Evolutionary conservation across 2,797 vertebrate genomes (phyloP), one percentile per base, ranked within the genome.

Genomic region (Catostomus latipinnis): DNA sequence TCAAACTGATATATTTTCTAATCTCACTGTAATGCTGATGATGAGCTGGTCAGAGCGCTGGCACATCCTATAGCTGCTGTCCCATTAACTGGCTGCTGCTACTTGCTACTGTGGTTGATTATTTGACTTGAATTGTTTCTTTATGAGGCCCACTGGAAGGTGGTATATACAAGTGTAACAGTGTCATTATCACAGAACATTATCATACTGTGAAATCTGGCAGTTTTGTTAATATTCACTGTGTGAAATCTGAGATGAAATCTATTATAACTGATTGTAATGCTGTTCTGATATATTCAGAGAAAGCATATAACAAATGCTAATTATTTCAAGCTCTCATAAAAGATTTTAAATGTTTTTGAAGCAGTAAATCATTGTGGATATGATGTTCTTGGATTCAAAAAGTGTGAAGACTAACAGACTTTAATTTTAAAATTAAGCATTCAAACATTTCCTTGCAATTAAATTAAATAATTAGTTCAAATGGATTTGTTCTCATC

Each of bases 1-100:
- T 82, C 84, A 83, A 22, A 65, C 57, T 60, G 78, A 34, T 83
- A 78, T 72, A 81, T 80, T 81, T 34, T 70, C 58, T 81, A 71
- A 81, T 78, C 74, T 81, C 10, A 49, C 14, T 61, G 60, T 54
- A 71, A 43, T 65, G 50, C 6, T 9, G 68, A 8, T 63, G 68
- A 76, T 52, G 34, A 77, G 63, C 45, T 77, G 71, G 62, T 71
- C 74, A 46, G 62, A 79, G 50, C 61, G 8, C 48, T 65, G 57
- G 52, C 61, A 56, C 60, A 65, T 72, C 65, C 58, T 72, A 34
- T 34, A 54, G 61, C 43, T 79, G 66, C 68, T 67, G 52, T 14
- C 61, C 71, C 14, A 80, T 83, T 79, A 76, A 58, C 63, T 14
- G 53, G 50, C 45, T 68, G 61, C 71, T 43, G 49, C 62, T 69